These are phyloP conservation scores for Poeciliopsis presidionis DNA, from an alignment of 2,797 vertebrate species.

Conservation along the genomic window DNA sequence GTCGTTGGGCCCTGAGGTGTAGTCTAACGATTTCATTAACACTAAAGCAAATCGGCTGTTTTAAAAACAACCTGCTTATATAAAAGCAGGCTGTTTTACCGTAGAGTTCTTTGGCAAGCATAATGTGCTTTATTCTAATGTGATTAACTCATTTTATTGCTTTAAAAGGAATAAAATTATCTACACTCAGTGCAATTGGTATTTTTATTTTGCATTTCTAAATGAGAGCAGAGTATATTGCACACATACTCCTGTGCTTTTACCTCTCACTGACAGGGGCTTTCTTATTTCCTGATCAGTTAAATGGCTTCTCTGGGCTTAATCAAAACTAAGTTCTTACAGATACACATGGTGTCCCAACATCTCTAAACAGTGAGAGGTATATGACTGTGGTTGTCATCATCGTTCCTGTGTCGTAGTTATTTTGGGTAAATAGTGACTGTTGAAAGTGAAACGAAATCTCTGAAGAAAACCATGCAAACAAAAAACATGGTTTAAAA, in stretches of 20 bases:
- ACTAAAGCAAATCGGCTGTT: slow-evolving; percentile 15
- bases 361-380: neutral
- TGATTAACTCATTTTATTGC: neutral
- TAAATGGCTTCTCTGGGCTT: neutral
- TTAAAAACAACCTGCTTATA: slow-evolving; percentile 12
- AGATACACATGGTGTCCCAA: neutral
- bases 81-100: neutral
- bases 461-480: neutral
- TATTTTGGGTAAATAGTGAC: neutral
- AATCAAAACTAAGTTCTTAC: neutral
- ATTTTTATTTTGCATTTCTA: neutral
- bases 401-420: neutral
- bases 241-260: neutral
- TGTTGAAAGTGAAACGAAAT: neutral
- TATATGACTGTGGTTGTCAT: neutral
- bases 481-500: neutral
- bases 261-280: neutral
- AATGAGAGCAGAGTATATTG: neutral
- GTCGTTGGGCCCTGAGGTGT: slow-evolving; percentile 25
- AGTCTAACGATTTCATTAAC: slow-evolving; percentile 25
- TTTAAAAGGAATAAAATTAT: neutral
- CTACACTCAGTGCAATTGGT: neutral
- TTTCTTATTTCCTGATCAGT: neutral
- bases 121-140: neutral
- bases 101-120: neutral